Base-by-base conservation (phyloP, 2,797 vertebrate genomes). In the Geotrypetes seraphini region DNA sequence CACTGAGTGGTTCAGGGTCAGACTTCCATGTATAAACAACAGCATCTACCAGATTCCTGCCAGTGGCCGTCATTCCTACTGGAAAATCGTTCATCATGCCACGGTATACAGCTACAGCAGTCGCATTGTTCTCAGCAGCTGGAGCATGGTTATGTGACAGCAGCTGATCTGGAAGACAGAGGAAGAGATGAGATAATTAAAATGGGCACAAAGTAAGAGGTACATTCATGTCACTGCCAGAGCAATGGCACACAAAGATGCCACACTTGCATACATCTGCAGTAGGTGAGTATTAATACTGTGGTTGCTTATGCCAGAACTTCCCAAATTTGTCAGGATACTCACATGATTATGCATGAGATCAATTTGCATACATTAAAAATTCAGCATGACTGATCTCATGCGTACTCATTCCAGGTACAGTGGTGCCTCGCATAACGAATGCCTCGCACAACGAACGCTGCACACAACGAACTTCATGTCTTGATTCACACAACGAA, bases 31-130 rank as follows among this genome's bases (percentile, higher is more conserved):
- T 56, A 12, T 79, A 88, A 44, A 84, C 81, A 28, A 90, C 71
- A 3, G 84, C 81, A 17, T 87, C 86, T 13, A 88, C 50, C 14
- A 86, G 69, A 53, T 80, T 57, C n/a, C 69, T 49, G 18, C 47
- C 61, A 21, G 61, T 73, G 29, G 79, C 54, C 2, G 45, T 24
- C 19, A 60, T 40, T n/a, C 65, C 73, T 19, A 46, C 44, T 1
- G 64, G 70, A 51, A 84, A 73, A 37, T 66, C 63, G 7, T 56
- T 36, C 1, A 41, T 41, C 4, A 8, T 65, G 23, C 79, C 75
- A 4, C 57, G 53, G 64, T 87, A 88, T 19, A 89, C 13, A 2
- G 77, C 84, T 28, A 88, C 53, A 1, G 81, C 77, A 0, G 54
- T 17, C 8, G 12, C 25, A 12, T 32, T 34, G 12, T 37, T 18